phyloP scores from a whole-genome alignment of 2,113 vertebrate genomes.

The Macquaria ambigua region DNA sequence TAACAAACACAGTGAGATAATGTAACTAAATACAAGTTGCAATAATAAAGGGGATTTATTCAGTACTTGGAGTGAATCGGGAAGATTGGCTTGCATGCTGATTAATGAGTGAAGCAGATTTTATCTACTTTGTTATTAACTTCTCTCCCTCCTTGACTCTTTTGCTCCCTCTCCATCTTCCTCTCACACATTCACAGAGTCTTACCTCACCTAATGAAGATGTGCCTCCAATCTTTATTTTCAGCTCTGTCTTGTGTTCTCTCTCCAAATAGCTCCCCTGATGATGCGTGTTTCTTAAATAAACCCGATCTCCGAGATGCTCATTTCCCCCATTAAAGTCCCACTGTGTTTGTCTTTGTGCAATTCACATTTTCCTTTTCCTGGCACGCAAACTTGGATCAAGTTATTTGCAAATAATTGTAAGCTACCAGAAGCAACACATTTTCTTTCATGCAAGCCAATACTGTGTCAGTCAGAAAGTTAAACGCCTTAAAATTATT shows the following conservation, averaged over 20 bases:
- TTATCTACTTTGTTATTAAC: slow-evolving; percentile 68
- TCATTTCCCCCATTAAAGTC: slow-evolving; percentile 42
- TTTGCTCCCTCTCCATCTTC: slow-evolving; percentile 64
- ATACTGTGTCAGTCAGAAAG: slow-evolving; percentile 2
- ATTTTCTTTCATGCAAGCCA: neutral
- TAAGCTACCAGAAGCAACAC: slow-evolving; percentile 17
- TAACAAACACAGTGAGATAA: slow-evolving; percentile 72
- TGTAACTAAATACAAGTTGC: slow-evolving; percentile 60
- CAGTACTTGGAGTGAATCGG: slow-evolving; percentile 33
- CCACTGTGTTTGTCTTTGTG: slow-evolving; percentile 12
- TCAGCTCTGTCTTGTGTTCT: slow-evolving; percentile 40
- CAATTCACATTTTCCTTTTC: slow-evolving; percentile 9
- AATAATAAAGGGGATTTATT: slow-evolving; percentile 61
- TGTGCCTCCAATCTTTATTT: slow-evolving; percentile 55
- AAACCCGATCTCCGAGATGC: slow-evolving; percentile 40
- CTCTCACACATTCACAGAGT: slow-evolving; percentile 49
- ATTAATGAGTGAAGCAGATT: slow-evolving; percentile 69
- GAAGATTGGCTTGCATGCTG: slow-evolving; percentile 57
- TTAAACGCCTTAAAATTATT: neutral
- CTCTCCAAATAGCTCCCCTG: slow-evolving; percentile 46
- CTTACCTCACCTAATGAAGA: slow-evolving; percentile 69
- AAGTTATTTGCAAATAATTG: slow-evolving; percentile 32
- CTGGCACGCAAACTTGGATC: slow-evolving; percentile 23
- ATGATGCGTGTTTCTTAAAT: slow-evolving; percentile 51
- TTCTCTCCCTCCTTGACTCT: slow-evolving; percentile 58